Conservation (phyloP, 64 coral and sea anemone species). For the Trachythela sp. region DNA sequence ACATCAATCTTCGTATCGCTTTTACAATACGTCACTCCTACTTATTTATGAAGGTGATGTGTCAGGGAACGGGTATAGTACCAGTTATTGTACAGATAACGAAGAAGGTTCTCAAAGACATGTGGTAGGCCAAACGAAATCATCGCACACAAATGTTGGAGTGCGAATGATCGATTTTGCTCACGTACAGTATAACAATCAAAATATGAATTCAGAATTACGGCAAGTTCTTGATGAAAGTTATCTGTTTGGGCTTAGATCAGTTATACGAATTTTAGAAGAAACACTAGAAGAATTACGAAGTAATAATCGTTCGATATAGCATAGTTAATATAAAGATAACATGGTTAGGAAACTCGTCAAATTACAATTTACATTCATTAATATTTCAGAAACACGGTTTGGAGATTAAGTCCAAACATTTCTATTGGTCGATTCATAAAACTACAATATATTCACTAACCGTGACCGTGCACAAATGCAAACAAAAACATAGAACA, state of each 20-base stretch:
- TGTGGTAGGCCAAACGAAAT: not conserved
- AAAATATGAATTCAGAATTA: not conserved
- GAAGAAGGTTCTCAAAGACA: not conserved
- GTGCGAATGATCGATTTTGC: not conserved
- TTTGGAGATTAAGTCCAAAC: no score
- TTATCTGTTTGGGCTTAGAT: not conserved
- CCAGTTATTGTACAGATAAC: not conserved
- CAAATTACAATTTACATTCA: no score
- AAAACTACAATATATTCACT: no score
- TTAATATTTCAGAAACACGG: no score
- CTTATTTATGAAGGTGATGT: conserved; percentile 1
- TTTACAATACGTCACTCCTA: not conserved
- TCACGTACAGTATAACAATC: not conserved
- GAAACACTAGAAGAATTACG: not conserved
- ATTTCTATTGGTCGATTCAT: no score
- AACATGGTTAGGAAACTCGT: no score
- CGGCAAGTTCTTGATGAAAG: not conserved
- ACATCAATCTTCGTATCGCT: not conserved
- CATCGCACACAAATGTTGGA: not conserved
- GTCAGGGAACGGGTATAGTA: not conserved
- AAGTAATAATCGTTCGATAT: not conserved
- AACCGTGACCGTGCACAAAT: no score
- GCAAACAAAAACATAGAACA: no score
- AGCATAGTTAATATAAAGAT: no score
- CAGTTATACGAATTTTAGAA: not conserved